These are phyloP conservation scores for Sebastiscus tertius DNA, from an alignment of 2,797 vertebrate genomes.

Conservation along the genomic window DNA sequence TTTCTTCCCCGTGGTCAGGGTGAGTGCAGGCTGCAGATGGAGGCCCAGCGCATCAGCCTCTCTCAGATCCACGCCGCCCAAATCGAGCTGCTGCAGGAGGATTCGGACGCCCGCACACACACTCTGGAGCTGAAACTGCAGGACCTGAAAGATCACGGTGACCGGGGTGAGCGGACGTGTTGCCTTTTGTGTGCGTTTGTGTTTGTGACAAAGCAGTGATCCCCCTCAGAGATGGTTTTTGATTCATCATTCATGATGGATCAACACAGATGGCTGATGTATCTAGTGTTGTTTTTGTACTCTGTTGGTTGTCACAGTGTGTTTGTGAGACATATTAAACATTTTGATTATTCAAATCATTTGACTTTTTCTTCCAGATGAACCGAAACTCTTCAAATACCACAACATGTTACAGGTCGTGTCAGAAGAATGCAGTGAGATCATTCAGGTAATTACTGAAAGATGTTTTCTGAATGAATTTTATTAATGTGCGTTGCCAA, in stretches of 20 bases:
- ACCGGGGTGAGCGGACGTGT: constrained; percentile 75
- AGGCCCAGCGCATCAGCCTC: constrained; percentile 94
- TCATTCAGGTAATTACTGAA: constrained; percentile 82
- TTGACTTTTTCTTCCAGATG: constrained; percentile 40
- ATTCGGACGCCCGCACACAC: constrained; percentile 81
- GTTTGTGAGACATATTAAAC: not conserved
- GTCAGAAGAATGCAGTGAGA: constrained; percentile 84
- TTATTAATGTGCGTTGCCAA: not conserved
- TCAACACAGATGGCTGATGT: not conserved
- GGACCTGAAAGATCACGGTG: constrained; percentile 61
- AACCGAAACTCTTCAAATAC: constrained; percentile 73
- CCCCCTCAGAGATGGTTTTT: not conserved
- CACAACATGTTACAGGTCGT: constrained; percentile 83
- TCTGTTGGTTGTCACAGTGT: not conserved
- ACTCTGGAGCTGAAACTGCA: constrained; percentile 83
- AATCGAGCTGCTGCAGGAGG: constrained; percentile 89
- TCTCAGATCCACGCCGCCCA: constrained; percentile 92
- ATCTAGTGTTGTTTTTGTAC: not conserved
- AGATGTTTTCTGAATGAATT: not conserved
- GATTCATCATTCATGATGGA: constrained; percentile 21
- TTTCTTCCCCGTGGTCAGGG: constrained; percentile 71
- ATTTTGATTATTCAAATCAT: not conserved
- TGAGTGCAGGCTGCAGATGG: constrained; percentile 90
- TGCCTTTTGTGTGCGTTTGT: not conserved
- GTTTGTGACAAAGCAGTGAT: not conserved